These are phyloP conservation scores for Acleris literana DNA, from an alignment of 2,888 invertebrate genomes.

Conservation along the genomic window DNA sequence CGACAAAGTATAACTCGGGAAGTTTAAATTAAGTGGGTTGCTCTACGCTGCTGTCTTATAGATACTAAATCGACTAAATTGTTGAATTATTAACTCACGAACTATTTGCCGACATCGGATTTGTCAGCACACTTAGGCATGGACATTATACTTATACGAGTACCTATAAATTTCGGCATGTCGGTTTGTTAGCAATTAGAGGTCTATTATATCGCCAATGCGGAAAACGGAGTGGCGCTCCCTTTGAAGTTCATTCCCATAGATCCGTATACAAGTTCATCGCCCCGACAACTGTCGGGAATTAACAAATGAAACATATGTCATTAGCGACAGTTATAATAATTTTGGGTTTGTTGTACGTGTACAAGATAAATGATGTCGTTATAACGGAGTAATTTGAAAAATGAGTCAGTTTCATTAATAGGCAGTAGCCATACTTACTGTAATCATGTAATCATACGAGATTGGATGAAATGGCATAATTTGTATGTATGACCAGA, in stretches of 20 bases:
- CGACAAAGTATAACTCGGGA: too few relatives aligned
- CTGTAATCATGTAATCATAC: not conserved
- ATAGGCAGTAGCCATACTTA: not conserved
- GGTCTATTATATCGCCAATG: not conserved
- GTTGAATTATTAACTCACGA: too few relatives aligned
- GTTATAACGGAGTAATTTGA: slow-evolving; percentile 5
- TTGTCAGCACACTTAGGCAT: too few relatives aligned
- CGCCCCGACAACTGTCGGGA: slow-evolving; percentile 21
- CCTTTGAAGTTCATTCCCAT: not conserved
- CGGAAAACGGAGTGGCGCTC: not conserved
- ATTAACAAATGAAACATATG: slow-evolving; percentile 14
- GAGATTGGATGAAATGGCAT: slow-evolving; percentile 5
- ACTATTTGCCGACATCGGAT: too few relatives aligned
- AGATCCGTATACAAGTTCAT: slow-evolving; percentile 9
- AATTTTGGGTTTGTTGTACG: slow-evolving; percentile 12
- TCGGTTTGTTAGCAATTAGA: too few relatives aligned
- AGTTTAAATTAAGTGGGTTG: too few relatives aligned
- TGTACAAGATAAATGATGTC: slow-evolving; percentile 9
- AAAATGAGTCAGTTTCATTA: slow-evolving; percentile 5
- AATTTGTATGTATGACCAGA: not conserved
- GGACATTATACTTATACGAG: too few relatives aligned
- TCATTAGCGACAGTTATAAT: slow-evolving; percentile 20
- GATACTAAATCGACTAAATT: too few relatives aligned
- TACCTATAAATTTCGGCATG: too few relatives aligned
- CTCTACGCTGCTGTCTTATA: too few relatives aligned